Base-by-base conservation (phyloP, 2,113 vertebrate genomes). In the Macquaria ambigua region DNA sequence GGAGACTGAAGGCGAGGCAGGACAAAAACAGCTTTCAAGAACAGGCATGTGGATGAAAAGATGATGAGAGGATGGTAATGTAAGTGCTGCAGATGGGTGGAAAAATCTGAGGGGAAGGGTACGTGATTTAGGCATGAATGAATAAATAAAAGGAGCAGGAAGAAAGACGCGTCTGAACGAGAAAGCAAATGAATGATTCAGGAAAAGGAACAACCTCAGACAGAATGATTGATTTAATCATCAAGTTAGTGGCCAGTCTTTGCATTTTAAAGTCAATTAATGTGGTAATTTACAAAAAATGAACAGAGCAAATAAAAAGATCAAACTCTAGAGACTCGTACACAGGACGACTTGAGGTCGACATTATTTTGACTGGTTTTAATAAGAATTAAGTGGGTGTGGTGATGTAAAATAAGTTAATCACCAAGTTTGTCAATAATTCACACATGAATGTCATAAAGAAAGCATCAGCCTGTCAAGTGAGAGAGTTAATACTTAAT, bases 121-220 rank as follows among this genome's bases (percentile, higher is more conserved):
- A 20, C 23, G 64, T 59, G 74, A 68, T 74, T 53, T 48, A 66
- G 74, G 69, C 41, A 39, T 50, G 18, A 58, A 73, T 66, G 73
- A 86, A 82, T 79, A 41, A 78, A 81, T 75, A 56, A 74, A 75
- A 59, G 37, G 23, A 81, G 75, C 50, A 18, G 37, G 81, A 66
- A 67, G 61, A 72, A 46, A 56, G 31, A 61, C 9, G 50, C 10
- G 76, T 66, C 69, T 18, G 53, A 84, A 78, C 58, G 41, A 64
- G 68, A 71, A 64, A 53, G 25, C 31, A 53, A 72, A 78, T 82
- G 16, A 77, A 85, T 52, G 59, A 89, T 81, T 77, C 10, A 67
- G 39, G 50, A 72, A 34, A 43, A 69, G 6, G n/a, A 73, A 61
- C 76, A 81, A 25, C 5, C 53, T 77, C 4, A 69, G 48, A 79